A percentile compares a stretch with the other conserved stretches of the same genome.
phyloP scores from a whole-genome alignment of 1,140 invertebrate genomes.

The Dolichoris vasculosae region DNA sequence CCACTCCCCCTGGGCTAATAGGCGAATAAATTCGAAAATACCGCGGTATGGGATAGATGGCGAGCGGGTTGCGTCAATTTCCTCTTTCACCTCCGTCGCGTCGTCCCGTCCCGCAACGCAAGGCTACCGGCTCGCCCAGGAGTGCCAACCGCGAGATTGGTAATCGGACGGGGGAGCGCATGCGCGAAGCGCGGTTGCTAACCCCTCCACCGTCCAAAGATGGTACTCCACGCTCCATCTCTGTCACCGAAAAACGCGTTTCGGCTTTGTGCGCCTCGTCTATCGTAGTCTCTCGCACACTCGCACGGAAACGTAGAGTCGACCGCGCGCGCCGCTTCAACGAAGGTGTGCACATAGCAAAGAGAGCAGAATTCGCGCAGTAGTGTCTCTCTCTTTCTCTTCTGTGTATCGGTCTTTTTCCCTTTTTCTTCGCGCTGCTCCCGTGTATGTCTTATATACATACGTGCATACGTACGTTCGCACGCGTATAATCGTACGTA shows the following conservation, averaged over 20 bases:
- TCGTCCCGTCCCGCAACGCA: background rate
- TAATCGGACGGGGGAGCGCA: background rate
- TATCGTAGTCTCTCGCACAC: conserved; percentile 17
- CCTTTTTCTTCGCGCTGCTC: background rate
- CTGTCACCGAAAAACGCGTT: conserved; percentile 29
- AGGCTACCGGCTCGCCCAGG: conserved; percentile 17
- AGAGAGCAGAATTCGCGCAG: conserved; percentile 5
- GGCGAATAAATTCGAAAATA: conserved; percentile 31
- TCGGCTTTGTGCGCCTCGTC: conserved; percentile 14
- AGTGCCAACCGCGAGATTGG: background rate
- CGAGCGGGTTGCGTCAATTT: conserved; percentile 5
- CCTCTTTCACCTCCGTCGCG: conserved; percentile 1
- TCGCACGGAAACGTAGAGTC: conserved; percentile 17
- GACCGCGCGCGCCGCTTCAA: conserved; percentile 28
- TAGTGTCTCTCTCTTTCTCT: background rate
- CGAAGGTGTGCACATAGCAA: conserved; percentile 31
- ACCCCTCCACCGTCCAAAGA: background rate
- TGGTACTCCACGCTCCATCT: background rate
- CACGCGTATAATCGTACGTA: background rate
- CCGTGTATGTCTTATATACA: background rate
- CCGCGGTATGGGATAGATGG: conserved; percentile 12
- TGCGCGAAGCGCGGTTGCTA: background rate
- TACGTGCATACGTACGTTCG: background rate
- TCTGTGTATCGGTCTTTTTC: background rate
- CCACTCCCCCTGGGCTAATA: conserved; percentile 21